phyloP scores from a whole-genome alignment of 2,797 vertebrate genomes.

The Corythornis leucogaster region DNA sequence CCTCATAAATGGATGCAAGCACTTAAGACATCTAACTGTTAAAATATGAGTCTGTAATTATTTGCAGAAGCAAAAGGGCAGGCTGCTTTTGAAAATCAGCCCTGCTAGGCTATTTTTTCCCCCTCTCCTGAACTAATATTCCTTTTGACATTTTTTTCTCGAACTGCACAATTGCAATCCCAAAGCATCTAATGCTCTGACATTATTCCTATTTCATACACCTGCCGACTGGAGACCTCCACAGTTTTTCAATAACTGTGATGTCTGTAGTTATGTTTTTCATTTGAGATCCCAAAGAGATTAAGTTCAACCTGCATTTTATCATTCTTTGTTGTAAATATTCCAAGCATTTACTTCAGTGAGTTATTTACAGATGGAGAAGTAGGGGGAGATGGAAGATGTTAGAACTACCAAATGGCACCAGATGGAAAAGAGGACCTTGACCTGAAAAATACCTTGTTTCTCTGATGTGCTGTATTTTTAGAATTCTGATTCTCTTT shows the following conservation, averaged over 20 bases:
- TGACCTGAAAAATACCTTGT: conserved; percentile 62
- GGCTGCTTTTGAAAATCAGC: conserved; percentile 33
- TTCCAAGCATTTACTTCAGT: conserved; percentile 61
- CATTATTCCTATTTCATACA: conserved; percentile 35
- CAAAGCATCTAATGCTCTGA: not conserved
- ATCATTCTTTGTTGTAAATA: conserved; percentile 60
- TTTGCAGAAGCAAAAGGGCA: not conserved
- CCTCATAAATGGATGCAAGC: conserved; percentile 14
- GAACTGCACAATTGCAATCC: not conserved
- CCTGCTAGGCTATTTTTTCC: not conserved
- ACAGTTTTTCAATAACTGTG: conserved; percentile 18
- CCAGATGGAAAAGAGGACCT: conserved; percentile 53
- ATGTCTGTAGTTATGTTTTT: conserved; percentile 23
- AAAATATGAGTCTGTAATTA: conserved; percentile 22
- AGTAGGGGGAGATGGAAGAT: conserved; percentile 57
- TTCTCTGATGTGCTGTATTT: conserved; percentile 67
- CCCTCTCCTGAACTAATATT: not conserved
- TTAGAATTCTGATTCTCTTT: conserved; percentile 67
- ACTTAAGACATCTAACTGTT: not conserved
- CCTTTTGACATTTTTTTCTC: conserved; percentile 11
- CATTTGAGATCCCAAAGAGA: conserved; percentile 54
- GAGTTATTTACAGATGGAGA: conserved; percentile 63
- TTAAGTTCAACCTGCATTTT: conserved; percentile 56
- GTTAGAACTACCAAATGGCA: conserved; percentile 56
- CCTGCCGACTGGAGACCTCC: not conserved